These are phyloP conservation scores for Terebella lapidaria DNA, from an alignment of 2,888 invertebrate species.

Conservation along the genomic window DNA sequence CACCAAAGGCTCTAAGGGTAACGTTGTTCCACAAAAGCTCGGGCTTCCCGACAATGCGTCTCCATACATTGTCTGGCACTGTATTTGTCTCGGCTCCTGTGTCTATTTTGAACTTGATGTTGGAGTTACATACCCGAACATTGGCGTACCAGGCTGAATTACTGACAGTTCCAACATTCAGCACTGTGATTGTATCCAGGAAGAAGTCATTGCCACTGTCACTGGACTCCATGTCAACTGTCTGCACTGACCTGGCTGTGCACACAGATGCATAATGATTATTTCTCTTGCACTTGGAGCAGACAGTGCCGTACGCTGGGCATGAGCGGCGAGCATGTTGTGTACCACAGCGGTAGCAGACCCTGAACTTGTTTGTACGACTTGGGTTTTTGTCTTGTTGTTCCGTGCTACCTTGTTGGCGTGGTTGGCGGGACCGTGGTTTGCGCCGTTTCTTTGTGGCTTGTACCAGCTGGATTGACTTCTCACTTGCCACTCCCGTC, in stretches of 20 bases:
- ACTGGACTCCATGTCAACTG: neutral
- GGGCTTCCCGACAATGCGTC: neutral
- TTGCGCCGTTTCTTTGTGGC: neutral
- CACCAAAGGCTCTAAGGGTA: neutral
- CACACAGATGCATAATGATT: neutral
- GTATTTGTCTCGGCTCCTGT: neutral
- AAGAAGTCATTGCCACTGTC: neutral
- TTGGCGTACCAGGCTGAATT: neutral
- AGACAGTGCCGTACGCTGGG: neutral
- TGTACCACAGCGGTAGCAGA: too few relatives aligned
- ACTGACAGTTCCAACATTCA: neutral
- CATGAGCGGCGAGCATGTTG: too few relatives aligned
- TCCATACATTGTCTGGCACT: neutral
- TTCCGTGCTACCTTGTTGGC: neutral
- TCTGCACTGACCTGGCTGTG: neutral
- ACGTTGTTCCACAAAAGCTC: neutral
- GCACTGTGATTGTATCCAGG: neutral
- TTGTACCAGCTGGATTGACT: neutral
- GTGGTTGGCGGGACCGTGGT: neutral
- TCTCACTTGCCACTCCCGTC: neutral
- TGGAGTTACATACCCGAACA: neutral
- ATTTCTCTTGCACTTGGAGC: neutral
- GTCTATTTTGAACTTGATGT: neutral
- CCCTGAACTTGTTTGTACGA: too few relatives aligned
- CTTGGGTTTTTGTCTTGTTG: too few relatives aligned